Base-by-base conservation (phyloP, 1,140 invertebrate genomes). In the Maconellicoccus hirsutus region DNA sequence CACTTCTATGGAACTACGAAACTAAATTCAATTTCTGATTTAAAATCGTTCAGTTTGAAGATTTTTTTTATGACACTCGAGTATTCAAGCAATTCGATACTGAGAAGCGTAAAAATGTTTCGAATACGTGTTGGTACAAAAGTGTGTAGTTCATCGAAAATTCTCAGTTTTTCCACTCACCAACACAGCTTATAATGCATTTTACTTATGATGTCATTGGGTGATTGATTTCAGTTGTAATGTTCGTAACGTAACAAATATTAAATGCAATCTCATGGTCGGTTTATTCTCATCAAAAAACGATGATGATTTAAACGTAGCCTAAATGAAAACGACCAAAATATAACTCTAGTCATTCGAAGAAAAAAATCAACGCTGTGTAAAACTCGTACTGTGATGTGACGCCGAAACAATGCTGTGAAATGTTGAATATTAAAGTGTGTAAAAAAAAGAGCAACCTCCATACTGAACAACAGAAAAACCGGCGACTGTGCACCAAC, bases 171-270 rank as follows among this genome's bases (percentile, higher is more conserved):
- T 52, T 52, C 42, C 42, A 52, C 16, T 52, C 10, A 16, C 42
- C 16, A 19, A 52, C 42, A 19, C 42, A 19, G 16, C 6, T 52
- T 16, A 6, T 19, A 19, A 14, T 52, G 10, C 42, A 19, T 52
- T 52, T 52, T 52, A 52, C 42, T 19, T 52, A 52, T 52, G 42
- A 52, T 52, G 42, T 52, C 42, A 52, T 52, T 52, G 42, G 42
- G 42, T 52, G 42, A 52, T 52, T 52, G 42, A 52, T 52, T 52
- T 16, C 42, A 19, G 42, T 52, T 52, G 42, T 52, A 52, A 52
- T 52, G 42, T 52, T 52, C 42, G 42, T 52, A 52, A 52, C 42
- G 42, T 52, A 52, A 52, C 42, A 52, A 52, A 52, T 52, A 52
- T 52, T 52, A 52, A 52, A 52, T 52, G 42, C 42, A 52, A 52